Evolutionary conservation across 2,888 invertebrate genomes (phyloP).

Genomic region (Machimus atricapillus): DNA sequence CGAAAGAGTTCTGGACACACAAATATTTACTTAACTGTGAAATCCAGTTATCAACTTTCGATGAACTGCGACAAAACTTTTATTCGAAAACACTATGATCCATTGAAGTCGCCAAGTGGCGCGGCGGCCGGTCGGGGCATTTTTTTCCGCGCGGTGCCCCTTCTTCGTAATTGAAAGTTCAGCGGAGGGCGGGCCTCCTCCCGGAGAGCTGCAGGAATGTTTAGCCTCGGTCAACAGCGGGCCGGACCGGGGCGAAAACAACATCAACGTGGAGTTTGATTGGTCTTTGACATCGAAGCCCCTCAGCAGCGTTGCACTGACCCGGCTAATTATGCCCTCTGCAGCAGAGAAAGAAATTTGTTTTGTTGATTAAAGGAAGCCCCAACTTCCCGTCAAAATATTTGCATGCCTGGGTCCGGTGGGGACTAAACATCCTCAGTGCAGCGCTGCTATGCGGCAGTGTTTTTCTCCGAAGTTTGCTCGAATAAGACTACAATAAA

Average conservation of each 20-base stretch:
- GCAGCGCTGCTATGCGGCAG: not conserved
- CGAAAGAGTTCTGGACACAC: slow-evolving; percentile 31
- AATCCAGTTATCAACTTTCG: slow-evolving; percentile 38
- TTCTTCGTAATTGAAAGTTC: slow-evolving; percentile 24
- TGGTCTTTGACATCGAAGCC: not conserved
- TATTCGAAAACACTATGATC: not conserved
- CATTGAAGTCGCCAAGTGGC: not conserved
- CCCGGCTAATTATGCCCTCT: not conserved
- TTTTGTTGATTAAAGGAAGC: not conserved
- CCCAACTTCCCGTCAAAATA: not conserved
- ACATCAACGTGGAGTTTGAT: not conserved
- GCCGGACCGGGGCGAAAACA: not conserved
- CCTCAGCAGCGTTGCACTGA: not conserved
- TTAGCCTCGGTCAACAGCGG: not conserved
- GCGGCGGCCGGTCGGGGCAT: not conserved
- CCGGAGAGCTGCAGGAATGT: not conserved
- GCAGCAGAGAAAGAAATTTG: not conserved
- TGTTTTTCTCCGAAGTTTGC: too few relatives aligned
- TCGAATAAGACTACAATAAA: too few relatives aligned
- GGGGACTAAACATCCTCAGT: not conserved
- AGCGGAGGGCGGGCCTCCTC: not conserved
- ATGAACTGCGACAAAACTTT: slow-evolving; percentile 36
- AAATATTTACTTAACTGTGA: slow-evolving; percentile 40
- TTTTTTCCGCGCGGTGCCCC: not conserved
- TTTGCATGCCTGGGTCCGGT: not conserved